These are phyloP conservation scores for Amazona vittata DNA, from an alignment of 2,113 vertebrate species.

Conservation along the genomic window DNA sequence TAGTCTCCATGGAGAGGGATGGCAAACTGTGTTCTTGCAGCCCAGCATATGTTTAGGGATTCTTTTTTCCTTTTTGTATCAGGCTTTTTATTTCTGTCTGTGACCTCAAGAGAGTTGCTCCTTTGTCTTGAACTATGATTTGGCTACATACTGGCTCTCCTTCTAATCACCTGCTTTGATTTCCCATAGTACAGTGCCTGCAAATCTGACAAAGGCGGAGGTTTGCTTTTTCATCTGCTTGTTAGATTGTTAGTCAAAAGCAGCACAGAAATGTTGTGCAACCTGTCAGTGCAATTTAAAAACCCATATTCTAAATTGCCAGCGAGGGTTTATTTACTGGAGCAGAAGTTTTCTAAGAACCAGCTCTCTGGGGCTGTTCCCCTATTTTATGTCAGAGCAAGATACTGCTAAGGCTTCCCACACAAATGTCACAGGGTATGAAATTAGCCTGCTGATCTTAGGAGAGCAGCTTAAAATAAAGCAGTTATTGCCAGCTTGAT, in stretches of 20 bases:
- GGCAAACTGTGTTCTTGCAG: not conserved
- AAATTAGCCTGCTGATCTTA: not conserved
- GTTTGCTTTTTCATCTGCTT: not conserved
- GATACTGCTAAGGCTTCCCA: not conserved
- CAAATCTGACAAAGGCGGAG: not conserved
- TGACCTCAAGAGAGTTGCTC: not conserved
- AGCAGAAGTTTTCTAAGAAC: not conserved
- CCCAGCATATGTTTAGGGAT: not conserved
- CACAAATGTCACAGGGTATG: not conserved
- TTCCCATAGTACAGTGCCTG: not conserved
- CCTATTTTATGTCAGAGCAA: not conserved
- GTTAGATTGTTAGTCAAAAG: not conserved
- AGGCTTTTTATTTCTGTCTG: not conserved
- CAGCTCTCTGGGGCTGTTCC: not conserved
- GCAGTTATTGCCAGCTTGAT: not conserved
- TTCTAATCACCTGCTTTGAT: not conserved
- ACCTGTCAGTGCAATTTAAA: not conserved
- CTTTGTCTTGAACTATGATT: not conserved
- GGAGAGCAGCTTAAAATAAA: not conserved
- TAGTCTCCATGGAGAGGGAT: not conserved
- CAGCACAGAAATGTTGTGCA: not conserved
- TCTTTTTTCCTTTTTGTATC: not conserved
- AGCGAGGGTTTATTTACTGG: not conserved
- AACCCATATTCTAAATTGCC: not conserved
- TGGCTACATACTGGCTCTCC: not conserved